Evolutionary conservation across 2,797 vertebrate genomes (phyloP), one percentile per base, ranked within the genome.

Genomic region (Sus cebifrons): DNA sequence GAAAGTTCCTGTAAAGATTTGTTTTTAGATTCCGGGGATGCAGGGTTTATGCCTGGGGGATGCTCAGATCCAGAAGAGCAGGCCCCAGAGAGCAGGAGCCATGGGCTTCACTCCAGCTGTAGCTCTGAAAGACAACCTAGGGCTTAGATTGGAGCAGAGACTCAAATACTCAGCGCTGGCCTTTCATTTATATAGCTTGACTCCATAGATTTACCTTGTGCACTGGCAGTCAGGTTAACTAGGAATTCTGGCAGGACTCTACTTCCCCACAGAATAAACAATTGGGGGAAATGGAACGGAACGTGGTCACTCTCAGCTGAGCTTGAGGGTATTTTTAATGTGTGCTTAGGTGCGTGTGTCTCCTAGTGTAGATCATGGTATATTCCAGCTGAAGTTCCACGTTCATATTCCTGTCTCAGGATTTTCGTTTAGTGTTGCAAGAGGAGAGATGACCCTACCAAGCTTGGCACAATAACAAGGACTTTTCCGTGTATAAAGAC

Each of bases 371-470:
- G 36, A 73, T 11, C 54, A 67, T 16, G 9, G 65, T 54, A 78
- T 65, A 73, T 52, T 71, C 54, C 44, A 75, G 6, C 14, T 65
- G 29, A 74, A 71, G 27, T 16, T 75, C 60, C 15, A 81, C 8
- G 25, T 78, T 86, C 29, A 7, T 27, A 21, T 84, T 86, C 25
- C 25, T 89, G 60, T 85, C 52, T 74, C 56, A 65, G 23, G 70
- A 49, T 81, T 82, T 91, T 89, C 64, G 10, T 81, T 95, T 74
- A 83, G 32, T 73, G 52, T 86, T 91, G 74, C 29, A 93, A 86
- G 9, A 49, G 44, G 58, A 62, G 52, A 88, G 62, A 54, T 71
- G 64, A 71, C 6, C 68, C 21, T 78, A 12, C 83, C 17, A 68
- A 32, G 58, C 56, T 78, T 79, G 74, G 29, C 40, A 92, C 89